A percentile compares a stretch with the other conserved stretches of the same genome.
Conservation (phyloP, 2,797 vertebrate genomes). For the Danio tinwini region DNA sequence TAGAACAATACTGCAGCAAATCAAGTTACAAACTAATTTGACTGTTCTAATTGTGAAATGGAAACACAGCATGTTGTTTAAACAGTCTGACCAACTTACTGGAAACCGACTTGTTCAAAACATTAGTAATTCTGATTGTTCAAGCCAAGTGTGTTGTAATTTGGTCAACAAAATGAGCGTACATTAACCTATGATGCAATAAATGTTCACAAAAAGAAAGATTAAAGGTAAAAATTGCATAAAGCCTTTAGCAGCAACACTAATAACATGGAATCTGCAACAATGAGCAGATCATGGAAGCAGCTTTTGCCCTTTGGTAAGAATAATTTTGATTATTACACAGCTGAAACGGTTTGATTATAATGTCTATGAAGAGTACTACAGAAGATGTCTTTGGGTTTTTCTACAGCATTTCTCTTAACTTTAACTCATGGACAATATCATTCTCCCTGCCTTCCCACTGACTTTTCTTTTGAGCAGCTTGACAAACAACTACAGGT, state of each 20-base stretch:
- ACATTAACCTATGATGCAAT: slow-evolving; percentile 46
- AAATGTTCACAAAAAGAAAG: background rate
- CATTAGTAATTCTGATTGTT: background rate
- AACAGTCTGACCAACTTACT: background rate
- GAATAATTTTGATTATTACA: background rate
- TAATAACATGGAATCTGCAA: slow-evolving; percentile 37
- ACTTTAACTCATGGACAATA: slow-evolving; percentile 7
- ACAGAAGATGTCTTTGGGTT: background rate
- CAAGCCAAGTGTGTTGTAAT: slow-evolving; percentile 31
- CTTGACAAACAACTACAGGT: slow-evolving; percentile 62
- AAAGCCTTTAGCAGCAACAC: background rate
- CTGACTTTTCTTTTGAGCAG: background rate
- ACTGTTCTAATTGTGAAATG: too few relatives aligned
- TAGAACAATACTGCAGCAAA: too few relatives aligned
- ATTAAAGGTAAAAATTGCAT: background rate
- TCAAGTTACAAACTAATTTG: too few relatives aligned
- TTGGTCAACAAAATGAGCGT: slow-evolving; percentile 13
- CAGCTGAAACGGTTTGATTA: background rate
- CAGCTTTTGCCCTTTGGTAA: slow-evolving; percentile 68
- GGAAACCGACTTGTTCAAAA: background rate
- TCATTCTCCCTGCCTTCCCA: slow-evolving; percentile 7
- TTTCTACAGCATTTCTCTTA: slow-evolving; percentile 30
- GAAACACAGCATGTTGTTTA: too few relatives aligned
- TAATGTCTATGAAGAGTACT: background rate
- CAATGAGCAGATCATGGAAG: background rate